These are phyloP conservation scores for Tenthredo mesomela DNA, from an alignment of 2,888 invertebrate genomes.

Conservation along the genomic window DNA sequence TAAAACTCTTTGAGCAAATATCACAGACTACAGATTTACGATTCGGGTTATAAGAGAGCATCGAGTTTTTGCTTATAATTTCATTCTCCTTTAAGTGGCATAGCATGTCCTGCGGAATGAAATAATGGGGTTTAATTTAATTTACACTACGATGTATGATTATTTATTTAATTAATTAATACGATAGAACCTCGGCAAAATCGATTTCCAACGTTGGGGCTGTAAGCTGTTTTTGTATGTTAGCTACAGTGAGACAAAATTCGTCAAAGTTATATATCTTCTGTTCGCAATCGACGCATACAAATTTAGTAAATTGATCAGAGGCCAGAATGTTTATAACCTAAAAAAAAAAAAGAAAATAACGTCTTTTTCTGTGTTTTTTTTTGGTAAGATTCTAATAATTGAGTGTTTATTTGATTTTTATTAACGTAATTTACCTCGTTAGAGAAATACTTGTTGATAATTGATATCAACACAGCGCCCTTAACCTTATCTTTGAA, in stretches of 20 bases:
- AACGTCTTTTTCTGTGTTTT: background rate
- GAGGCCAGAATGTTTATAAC: conserved; percentile 71
- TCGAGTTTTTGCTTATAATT: conserved; percentile 56
- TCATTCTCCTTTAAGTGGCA: conserved; percentile 71
- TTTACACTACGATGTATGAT: background rate
- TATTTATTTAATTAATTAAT: background rate
- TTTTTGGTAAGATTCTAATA: background rate
- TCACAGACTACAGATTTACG: conserved; percentile 66
- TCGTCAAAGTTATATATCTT: conserved; percentile 74
- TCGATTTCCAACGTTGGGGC: conserved; percentile 73
- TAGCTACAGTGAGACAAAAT: conserved; percentile 74
- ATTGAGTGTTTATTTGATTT: background rate
- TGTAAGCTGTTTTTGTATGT: conserved; percentile 72
- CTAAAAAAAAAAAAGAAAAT: conserved; percentile 60
- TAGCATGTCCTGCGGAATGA: conserved; percentile 68
- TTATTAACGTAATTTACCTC: conserved; percentile 65
- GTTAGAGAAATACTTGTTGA: conserved; percentile 74
- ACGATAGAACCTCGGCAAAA: conserved; percentile 70
- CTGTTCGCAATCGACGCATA: conserved; percentile 74
- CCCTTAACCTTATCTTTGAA: conserved; percentile 74
- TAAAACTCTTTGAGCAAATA: conserved; percentile 80
- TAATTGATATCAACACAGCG: conserved; percentile 72
- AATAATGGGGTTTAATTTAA: background rate
- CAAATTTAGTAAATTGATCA: conserved; percentile 71
- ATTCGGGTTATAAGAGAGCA: conserved; percentile 52